Evolutionary conservation across 2,113 vertebrate species (phyloP).

Genomic region (Puffinus mauretanicus): DNA sequence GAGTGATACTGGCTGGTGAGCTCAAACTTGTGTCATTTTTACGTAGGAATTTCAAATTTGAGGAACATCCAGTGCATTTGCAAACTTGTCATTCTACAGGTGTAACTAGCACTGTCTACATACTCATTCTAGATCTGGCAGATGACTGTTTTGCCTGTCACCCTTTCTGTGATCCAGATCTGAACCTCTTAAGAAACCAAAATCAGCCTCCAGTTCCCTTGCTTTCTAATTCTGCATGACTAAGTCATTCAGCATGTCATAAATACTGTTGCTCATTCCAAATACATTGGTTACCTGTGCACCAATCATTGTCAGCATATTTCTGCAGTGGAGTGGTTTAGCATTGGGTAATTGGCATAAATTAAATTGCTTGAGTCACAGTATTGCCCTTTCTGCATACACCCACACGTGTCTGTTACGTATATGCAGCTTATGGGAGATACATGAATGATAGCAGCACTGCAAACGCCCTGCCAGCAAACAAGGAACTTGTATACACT

Average conservation of each 20-base stretch:
- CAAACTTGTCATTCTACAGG: neutral
- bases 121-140: neutral
- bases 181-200: neutral
- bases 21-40: neutral
- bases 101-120: neutral
- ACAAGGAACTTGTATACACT: neutral
- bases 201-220: neutral
- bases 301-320: neutral
- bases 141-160: neutral
- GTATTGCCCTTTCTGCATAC: slow-evolving; percentile 5
- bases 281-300: neutral
- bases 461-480: neutral
- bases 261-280: neutral
- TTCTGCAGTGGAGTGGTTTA: neutral
- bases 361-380: slow-evolving; percentile 36
- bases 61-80: neutral
- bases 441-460: neutral
- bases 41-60: neutral
- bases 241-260: neutral
- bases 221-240: neutral
- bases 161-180: neutral
- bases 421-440: neutral
- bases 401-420: neutral
- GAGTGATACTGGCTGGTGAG: neutral
- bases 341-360: neutral